Base-by-base conservation (phyloP, 2,113 vertebrate species). In the Ranitomeya variabilis region DNA sequence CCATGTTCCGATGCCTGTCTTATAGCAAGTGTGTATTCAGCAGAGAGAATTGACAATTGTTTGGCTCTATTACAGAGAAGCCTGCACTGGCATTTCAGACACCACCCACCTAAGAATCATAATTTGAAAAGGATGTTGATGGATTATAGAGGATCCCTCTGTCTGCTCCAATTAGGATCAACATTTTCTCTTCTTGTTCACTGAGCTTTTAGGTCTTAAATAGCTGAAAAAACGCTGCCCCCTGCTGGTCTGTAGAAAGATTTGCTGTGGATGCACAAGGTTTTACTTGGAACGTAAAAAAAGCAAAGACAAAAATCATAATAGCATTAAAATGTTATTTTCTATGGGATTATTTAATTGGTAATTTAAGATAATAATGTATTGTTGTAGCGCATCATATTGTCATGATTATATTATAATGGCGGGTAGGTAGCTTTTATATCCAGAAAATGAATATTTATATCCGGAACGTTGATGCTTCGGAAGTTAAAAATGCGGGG, bases 131-230 rank as follows among this genome's bases (percentile, higher is more conserved):
- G 93, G 94, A 94, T 92, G 94, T 93, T 92, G 91, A 93, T 88
- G 94, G 94, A 94, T 95, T 94, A 94, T 83, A 93, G 93, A 93
- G 93, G 92, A 94, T 93, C 92, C 93, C 92, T 87, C 89, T 91
- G 94, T 94, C 95, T 90, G 92, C 94, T 95, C 93, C 94, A 95
- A 95, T 95, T 95, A 95, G 92, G 90, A 94, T 95, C 94, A 95
- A 92, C 92, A 91, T 90, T 90, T 90, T 7, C 91, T 71, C 86
- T 73, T 86, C 90, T 83, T 31, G 90, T 91, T 91, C 67, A 10
- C 31, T 9, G 89, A 90, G 89, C 90, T 37, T 23, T 67, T 89
- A 86, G 7, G 71, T 81, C 55, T 76, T 21, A 69, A 67, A 95
- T 94, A 15, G 89, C 90, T 92, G 93, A 91, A 92, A 92, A 91